phyloP scores from a whole-genome alignment of 1,140 invertebrate species.

The Antheraea pernyi region DNA sequence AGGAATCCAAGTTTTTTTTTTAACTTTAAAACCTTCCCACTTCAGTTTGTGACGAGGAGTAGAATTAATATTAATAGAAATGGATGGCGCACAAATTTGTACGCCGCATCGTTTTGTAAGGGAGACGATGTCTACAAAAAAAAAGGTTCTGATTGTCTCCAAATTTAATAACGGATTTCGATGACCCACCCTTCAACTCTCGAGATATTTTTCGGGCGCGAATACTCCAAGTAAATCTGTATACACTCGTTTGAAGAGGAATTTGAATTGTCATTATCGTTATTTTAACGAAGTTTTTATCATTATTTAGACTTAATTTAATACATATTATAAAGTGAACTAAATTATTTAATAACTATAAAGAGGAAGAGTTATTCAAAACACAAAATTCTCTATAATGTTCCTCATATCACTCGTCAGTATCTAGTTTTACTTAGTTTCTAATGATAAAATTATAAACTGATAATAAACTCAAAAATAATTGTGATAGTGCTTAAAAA shows the following conservation, averaged over 20 bases:
- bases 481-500: too few relatives aligned
- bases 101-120: not conserved
- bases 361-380: too few relatives aligned
- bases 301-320: too few relatives aligned
- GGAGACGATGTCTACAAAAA: conserved; percentile 3
- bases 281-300: not conserved
- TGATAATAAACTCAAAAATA: too few relatives aligned
- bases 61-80: conserved; percentile 10
- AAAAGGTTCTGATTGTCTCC: conserved; percentile 42
- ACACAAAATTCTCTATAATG: too few relatives aligned
- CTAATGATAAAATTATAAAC: too few relatives aligned
- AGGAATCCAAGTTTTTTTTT: not conserved
- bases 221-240: not conserved
- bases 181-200: conserved; percentile 27
- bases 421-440: too few relatives aligned
- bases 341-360: too few relatives aligned
- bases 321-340: too few relatives aligned
- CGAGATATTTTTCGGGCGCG: not conserved
- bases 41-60: conserved; percentile 1
- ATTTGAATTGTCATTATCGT: not conserved
- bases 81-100: conserved; percentile 1
- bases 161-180: conserved; percentile 62
- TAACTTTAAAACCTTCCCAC: not conserved
- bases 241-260: not conserved
- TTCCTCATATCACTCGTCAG: too few relatives aligned